These are phyloP conservation scores for Origma solitaria DNA, from an alignment of 2,113 vertebrate genomes.

Conservation along the genomic window DNA sequence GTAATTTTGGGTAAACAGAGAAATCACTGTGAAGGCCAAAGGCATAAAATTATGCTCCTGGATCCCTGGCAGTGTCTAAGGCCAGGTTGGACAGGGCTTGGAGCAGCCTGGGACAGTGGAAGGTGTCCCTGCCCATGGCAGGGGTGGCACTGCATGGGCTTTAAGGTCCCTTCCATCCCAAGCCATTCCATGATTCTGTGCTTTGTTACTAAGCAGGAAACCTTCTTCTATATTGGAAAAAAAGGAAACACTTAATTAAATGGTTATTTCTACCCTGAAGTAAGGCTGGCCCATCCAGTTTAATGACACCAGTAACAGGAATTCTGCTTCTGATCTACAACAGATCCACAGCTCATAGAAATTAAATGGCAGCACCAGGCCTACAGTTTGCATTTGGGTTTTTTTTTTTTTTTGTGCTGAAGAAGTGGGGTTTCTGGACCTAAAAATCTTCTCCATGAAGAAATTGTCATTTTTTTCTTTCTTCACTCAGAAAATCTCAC, in stretches of 20 bases:
- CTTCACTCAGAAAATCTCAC: neutral
- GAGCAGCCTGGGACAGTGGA: neutral
- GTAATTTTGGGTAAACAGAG: neutral
- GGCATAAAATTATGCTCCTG: neutral
- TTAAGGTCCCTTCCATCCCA: neutral
- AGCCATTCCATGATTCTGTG: neutral
- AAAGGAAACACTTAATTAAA: neutral
- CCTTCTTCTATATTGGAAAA: neutral
- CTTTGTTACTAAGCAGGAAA: neutral
- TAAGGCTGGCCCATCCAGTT: neutral
- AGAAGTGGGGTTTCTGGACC: neutral
- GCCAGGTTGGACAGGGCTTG: accelerated
- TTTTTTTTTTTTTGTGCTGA: neutral
- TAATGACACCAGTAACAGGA: neutral
- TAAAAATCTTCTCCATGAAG: neutral
- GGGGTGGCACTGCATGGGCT: neutral
- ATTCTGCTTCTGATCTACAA: neutral
- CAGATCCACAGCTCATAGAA: neutral
- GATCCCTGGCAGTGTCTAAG: neutral
- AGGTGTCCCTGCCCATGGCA: neutral
- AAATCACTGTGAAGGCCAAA: neutral
- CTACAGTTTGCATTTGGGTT: neutral
- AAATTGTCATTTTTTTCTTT: neutral
- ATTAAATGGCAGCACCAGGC: neutral
- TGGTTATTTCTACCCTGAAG: neutral